phyloP scores from a whole-genome alignment of 2,113 vertebrate species.

The Psilopogon haemacephalus region DNA sequence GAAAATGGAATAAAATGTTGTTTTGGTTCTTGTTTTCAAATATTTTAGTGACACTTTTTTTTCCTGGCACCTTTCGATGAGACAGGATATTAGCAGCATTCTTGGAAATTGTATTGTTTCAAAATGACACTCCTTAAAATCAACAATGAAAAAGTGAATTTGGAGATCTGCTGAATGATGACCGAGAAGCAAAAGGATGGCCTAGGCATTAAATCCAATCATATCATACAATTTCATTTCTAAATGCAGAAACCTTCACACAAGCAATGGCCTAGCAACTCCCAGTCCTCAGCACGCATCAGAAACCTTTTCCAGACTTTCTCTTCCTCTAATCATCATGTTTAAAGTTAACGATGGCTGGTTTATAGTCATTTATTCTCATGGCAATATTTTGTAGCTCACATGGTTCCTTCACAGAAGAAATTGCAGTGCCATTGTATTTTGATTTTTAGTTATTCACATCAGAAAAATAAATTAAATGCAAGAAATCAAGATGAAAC shows the following conservation, averaged over 20 bases:
- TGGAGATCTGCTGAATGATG: background rate
- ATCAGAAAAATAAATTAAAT: constrained; percentile 24
- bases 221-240: background rate
- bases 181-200: background rate
- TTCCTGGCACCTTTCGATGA: accelerated
- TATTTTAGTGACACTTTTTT: background rate
- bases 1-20: background rate
- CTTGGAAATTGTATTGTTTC: background rate
- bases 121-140: background rate
- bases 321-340: background rate
- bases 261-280: background rate
- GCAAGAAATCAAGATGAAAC: background rate
- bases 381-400: background rate
- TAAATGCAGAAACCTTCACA: background rate
- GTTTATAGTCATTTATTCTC: background rate
- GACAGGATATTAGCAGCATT: background rate
- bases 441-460: constrained; percentile 37
- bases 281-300: background rate
- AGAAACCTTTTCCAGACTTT: background rate
- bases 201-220: background rate
- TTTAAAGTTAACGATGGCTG: background rate
- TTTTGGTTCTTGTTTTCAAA: background rate
- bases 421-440: background rate
- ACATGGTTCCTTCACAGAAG: background rate
- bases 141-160: background rate